These are phyloP conservation scores for Heteropelma amictum DNA, from an alignment of 2,888 invertebrate species.

Conservation along the genomic window DNA sequence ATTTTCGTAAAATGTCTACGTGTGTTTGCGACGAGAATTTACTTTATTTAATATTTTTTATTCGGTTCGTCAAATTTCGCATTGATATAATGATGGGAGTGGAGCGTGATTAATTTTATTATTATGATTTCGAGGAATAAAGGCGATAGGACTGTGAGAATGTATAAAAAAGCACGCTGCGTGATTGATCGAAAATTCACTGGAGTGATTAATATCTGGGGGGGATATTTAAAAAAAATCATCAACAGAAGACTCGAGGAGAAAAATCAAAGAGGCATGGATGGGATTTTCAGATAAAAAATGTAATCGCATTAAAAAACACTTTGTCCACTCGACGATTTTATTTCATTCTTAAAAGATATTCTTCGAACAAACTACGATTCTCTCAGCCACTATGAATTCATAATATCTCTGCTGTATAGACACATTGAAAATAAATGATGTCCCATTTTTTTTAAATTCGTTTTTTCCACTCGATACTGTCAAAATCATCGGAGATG, in stretches of 20 bases:
- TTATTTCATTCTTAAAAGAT: constrained; percentile 57
- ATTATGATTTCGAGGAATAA: background rate
- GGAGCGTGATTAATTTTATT: too few relatives aligned
- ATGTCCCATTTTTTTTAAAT: background rate
- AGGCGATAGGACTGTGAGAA: background rate
- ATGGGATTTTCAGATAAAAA: background rate
- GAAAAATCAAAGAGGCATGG: background rate
- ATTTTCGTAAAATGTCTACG: too few relatives aligned
- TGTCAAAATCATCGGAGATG: too few relatives aligned
- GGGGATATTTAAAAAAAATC: too few relatives aligned
- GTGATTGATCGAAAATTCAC: too few relatives aligned
- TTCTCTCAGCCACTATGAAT: constrained; percentile 35
- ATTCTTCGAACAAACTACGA: constrained; percentile 56
- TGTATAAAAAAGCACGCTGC: background rate
- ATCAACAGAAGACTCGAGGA: too few relatives aligned
- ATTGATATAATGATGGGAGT: too few relatives aligned
- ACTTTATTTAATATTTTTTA: too few relatives aligned
- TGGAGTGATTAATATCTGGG: too few relatives aligned
- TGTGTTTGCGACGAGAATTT: too few relatives aligned
- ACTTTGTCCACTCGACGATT: constrained; percentile 50
- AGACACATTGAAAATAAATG: background rate
- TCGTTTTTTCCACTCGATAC: too few relatives aligned
- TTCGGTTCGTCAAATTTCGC: too few relatives aligned
- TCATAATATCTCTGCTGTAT: constrained; percentile 15
- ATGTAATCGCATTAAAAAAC: background rate